These are phyloP conservation scores for Amphimedon queenslandica DNA, from an alignment of 37 sponge, comb jelly and placozoan genomes.

Conservation along the genomic window DNA sequence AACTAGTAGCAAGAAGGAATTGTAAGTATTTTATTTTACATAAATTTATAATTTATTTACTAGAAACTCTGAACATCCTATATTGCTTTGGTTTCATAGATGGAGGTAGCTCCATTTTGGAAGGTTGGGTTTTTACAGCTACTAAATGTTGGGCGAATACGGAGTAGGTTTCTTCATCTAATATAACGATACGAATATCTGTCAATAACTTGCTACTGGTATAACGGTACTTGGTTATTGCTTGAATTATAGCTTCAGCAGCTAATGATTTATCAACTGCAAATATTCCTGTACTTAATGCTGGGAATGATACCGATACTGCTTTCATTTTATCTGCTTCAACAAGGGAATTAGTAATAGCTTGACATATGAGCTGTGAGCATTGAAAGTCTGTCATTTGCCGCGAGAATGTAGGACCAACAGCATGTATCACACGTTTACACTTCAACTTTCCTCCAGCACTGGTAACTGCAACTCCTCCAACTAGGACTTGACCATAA, in stretches of 20 bases:
- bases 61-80: too few relatives aligned
- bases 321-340: slow-evolving; percentile 18
- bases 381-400: neutral
- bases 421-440: slow-evolving; percentile 60
- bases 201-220: slow-evolving; percentile 1
- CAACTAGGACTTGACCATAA: slow-evolving; percentile 20
- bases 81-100: too few relatives aligned
- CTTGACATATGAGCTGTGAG: slow-evolving; percentile 20
- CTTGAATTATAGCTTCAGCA: slow-evolving; percentile 17
- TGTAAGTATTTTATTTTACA: too few relatives aligned
- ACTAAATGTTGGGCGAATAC: slow-evolving; percentile 33
- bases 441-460: slow-evolving; percentile 61
- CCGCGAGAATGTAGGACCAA: slow-evolving; percentile 32
- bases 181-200: slow-evolving; percentile 72
- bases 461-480: slow-evolving; percentile 35
- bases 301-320: slow-evolving; percentile 61
- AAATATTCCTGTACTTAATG: slow-evolving; percentile 70
- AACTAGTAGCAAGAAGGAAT: too few relatives aligned
- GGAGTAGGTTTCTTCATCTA: slow-evolving; percentile 41
- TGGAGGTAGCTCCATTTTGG: too few relatives aligned
- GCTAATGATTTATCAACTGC: slow-evolving; percentile 28
- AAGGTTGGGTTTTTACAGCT: too few relatives aligned
- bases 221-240: neutral
- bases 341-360: slow-evolving; percentile 13
- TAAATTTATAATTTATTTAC: too few relatives aligned